Conservation (phyloP, 2,113 vertebrate species). For the Stomatorhinus ivindoensis region DNA sequence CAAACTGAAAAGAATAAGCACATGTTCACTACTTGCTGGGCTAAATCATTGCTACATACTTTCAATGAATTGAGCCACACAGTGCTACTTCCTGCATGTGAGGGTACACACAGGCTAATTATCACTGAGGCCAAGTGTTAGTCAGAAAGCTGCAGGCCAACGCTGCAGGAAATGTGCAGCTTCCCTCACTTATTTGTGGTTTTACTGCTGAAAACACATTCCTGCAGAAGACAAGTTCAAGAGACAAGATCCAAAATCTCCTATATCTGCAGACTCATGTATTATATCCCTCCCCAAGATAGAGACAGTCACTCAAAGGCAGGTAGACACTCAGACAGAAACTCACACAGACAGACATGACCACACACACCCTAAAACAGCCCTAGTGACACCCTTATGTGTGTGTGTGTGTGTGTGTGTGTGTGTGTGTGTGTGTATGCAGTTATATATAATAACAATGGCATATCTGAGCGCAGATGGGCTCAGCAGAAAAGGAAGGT, state of each 20-base stretch:
- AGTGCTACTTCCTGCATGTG: background rate
- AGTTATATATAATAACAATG: background rate
- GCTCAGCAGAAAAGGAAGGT: background rate
- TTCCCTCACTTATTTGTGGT: constrained; percentile 44
- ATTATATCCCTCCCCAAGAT: background rate
- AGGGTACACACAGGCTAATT: background rate
- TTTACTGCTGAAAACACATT: constrained; percentile 38
- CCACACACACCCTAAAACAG: background rate
- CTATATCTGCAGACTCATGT: background rate
- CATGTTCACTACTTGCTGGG: background rate
- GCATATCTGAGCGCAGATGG: background rate
- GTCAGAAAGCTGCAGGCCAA: constrained; percentile 45
- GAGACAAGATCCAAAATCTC: background rate
- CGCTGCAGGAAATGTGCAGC: constrained; percentile 42
- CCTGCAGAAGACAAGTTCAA: background rate
- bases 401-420: background rate
- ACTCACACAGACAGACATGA: background rate
- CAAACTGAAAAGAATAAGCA: background rate
- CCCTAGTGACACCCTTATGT: background rate
- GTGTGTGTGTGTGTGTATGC: background rate
- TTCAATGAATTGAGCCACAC: background rate
- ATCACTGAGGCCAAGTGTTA: constrained; percentile 38
- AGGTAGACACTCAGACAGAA: background rate
- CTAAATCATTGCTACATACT: background rate
- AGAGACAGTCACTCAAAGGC: background rate